These are phyloP conservation scores for Cenopis cana DNA, from an alignment of 2,888 invertebrate genomes.

Conservation along the genomic window DNA sequence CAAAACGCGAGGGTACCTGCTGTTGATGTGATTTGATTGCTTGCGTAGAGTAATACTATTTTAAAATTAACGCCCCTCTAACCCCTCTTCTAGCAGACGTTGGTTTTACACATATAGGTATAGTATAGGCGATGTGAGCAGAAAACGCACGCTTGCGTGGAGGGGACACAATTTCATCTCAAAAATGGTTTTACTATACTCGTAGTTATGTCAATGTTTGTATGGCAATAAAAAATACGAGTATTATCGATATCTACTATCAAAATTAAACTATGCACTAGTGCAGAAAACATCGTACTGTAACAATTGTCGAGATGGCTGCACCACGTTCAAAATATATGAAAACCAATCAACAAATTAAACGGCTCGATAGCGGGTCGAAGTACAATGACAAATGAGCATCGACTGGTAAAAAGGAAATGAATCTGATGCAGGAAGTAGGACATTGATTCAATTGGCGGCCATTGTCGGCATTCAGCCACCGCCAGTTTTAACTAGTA, in stretches of 20 bases:
- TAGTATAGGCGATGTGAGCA: no score
- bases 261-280: not conserved
- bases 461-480: slow-evolving; percentile 66
- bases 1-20: slow-evolving; percentile 42
- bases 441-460: slow-evolving; percentile 81
- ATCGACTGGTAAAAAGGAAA: slow-evolving; percentile 79
- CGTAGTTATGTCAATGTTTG: no score
- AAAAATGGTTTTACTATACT: no score
- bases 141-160: no score
- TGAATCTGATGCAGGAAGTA: slow-evolving; percentile 83
- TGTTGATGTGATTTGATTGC: slow-evolving; percentile 40
- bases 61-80: no score
- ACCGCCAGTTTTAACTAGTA: slow-evolving; percentile 64
- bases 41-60: not conserved
- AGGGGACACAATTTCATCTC: no score
- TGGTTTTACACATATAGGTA: no score
- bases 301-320: slow-evolving; percentile 2
- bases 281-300: not conserved
- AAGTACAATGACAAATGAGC: slow-evolving; percentile 78
- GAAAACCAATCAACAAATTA: slow-evolving; percentile 75
- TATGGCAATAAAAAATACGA: no score
- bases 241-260: no score
- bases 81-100: no score
- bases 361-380: slow-evolving; percentile 63
- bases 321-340: slow-evolving; percentile 46